phyloP scores from a whole-genome alignment of 1,140 invertebrate genomes.

The Drosophila takahashii region DNA sequence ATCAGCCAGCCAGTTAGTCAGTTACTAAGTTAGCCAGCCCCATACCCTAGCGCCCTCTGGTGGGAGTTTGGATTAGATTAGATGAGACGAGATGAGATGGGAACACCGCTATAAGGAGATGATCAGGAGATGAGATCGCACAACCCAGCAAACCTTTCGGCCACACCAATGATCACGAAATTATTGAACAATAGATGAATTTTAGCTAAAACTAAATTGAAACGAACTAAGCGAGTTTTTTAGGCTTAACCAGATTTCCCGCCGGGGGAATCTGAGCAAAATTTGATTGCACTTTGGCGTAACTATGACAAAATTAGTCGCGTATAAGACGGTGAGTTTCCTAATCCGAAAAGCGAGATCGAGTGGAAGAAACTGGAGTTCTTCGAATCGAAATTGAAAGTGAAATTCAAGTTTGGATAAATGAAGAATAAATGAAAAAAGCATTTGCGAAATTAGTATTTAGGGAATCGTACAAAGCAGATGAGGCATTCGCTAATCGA shows the following conservation, averaged over 20 bases:
- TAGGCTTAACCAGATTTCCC: constrained; percentile 44
- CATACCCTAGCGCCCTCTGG: constrained; percentile 67
- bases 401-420: constrained; percentile 43
- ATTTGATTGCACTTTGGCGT: constrained; percentile 67
- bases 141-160: constrained; percentile 75
- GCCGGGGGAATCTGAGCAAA: constrained; percentile 30
- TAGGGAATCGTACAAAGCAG: constrained; percentile 56
- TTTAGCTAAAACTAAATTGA: constrained; percentile 79
- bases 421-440: constrained; percentile 21
- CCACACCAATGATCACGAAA: constrained; percentile 63
- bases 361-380: constrained; percentile 16
- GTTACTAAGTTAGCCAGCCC: constrained; percentile 3
- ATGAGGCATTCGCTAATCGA: constrained; percentile 45
- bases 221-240: constrained; percentile 59
- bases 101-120: constrained; percentile 56
- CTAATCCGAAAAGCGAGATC: constrained; percentile 63
- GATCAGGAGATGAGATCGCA: constrained; percentile 23
- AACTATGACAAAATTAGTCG: constrained; percentile 75
- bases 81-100: constrained; percentile 74
- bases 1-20: constrained; percentile 44
- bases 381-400: constrained; percentile 46
- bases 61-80: constrained; percentile 59
- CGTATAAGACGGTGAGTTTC: constrained; percentile 81
- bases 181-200: constrained; percentile 82
- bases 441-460: constrained; percentile 53